Evolutionary conservation across 2,113 vertebrate species (phyloP), one percentile per base, ranked within the genome.

Genomic region (Caretta caretta): DNA sequence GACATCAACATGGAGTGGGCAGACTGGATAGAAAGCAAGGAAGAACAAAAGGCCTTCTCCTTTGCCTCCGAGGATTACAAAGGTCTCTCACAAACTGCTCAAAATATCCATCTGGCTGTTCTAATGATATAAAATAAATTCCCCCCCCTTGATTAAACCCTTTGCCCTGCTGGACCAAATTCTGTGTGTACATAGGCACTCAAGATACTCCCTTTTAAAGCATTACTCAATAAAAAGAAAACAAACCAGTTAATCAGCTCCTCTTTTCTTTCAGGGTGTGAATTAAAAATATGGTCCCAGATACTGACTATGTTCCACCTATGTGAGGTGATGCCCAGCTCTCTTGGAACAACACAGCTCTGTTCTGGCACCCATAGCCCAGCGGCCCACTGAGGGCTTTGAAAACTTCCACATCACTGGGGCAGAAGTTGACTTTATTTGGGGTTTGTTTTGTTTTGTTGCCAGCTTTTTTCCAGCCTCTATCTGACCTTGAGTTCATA

Each of bases 381-480:
- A 65, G 24, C 65, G 38, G 49, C 6, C 29, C 59, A 5, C 51
- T 53, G 14, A 90, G 56, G 20, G 49, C 78, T 83, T 53, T 3
- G 49, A 86, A 83, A 88, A 72, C 46, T 86, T 53, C 49, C 83
- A 24, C 59, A 90, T 25, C 81, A 48, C 27, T 29, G 31, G 5
- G 20, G 19, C 20, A 78, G 53, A 88, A 48, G 14, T 78, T 54
- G 59, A 83, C 72, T 51, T 92, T 78, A 69, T 69, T 81, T 54
- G 3, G 5, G 57, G 0, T 10, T 42, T 24, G 17, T 24, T 46
- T 78, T 48, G 24, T 27, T 78, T 78, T 48, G 25, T 48, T 14
- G n/a, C 79, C 89, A 95, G 86, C n/a, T 96, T 38, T 83, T 96
- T 95, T 84, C 88, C 83, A 87, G 78, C 79, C 82, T 79, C 48